Base-by-base conservation (phyloP, 2,888 invertebrate genomes). In the Omphaloscelis lunosa region DNA sequence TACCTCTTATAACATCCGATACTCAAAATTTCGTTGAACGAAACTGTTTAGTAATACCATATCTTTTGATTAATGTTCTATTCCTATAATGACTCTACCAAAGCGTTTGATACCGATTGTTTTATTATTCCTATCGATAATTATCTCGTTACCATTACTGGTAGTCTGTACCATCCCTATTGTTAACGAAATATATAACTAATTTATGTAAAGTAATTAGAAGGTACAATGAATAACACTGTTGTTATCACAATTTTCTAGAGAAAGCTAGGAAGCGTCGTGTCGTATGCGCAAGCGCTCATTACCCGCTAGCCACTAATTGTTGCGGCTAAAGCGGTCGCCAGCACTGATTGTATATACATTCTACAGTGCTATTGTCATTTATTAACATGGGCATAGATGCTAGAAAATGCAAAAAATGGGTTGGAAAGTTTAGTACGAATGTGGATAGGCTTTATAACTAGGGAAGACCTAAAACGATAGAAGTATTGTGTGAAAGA, bases 221-320 rank as follows among this genome's bases (percentile, higher is more conserved):
- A n/a, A n/a, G 9, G 17, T 56, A 53, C 11, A 68, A 20, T 7
- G n/a, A 45, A 39, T 39, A 39, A 76, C 29, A 39, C 34, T 29
- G 58, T 15, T 59, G 12, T 63, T 76, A 71, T 72, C 56, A 71
- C 45, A 82, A 69, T 85, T 75, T 75, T 74, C 41, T n/a, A 73
- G 83, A 81, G 82, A 84, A 85, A 85, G 81, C 71, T 72, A 72
- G 81, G 56, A 80, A 78, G 51, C 45, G 71, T 82, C 29, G 39
- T 29, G 67, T 45, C 58, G 17, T 75, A 70, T 79, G 69, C 83
- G 72, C 79, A 82, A 56, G 83, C 68, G 68, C 66, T 79, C 56
- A 81, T 81, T 84, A 75, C 65, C 11, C 17, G 68, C 56, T 48
- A 27, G 45, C 48, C n/a, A 59, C 71, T 84, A 84, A 84, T 84